A percentile compares a stretch with the other conserved stretches of the same genome.
phyloP scores from a whole-genome alignment of 2,797 vertebrate genomes.

The Amblyraja radiata region DNA sequence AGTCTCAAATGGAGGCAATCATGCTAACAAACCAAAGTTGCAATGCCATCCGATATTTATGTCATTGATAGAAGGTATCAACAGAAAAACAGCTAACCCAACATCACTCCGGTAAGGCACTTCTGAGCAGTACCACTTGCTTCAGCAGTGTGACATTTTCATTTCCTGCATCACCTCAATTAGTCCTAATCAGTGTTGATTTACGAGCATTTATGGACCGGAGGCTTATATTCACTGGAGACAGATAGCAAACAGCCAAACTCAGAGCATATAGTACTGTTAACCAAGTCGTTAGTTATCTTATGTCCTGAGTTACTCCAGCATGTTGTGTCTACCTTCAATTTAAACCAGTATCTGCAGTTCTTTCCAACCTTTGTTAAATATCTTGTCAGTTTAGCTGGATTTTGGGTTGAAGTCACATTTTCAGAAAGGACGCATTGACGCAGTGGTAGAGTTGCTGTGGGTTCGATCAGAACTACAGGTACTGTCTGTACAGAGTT shows the following conservation, averaged over 20 bases:
- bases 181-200: slow-evolving; percentile 12
- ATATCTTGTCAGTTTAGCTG: neutral
- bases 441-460: too few relatives aligned
- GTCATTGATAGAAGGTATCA: neutral
- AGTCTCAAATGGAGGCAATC: neutral
- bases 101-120: neutral
- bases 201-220: neutral
- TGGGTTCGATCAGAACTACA: too few relatives aligned
- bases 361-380: neutral
- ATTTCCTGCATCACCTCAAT: neutral
- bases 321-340: too few relatives aligned
- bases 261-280: too few relatives aligned
- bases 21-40: neutral
- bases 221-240: neutral
- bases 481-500: too few relatives aligned
- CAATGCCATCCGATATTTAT: neutral
- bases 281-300: neutral
- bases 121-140: neutral
- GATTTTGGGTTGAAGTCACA: neutral
- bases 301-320: too few relatives aligned
- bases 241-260: neutral
- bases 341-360: too few relatives aligned
- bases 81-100: neutral
- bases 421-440: too few relatives aligned
- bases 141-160: neutral